These are phyloP conservation scores for Drosophila koepferae DNA, from an alignment of 2,888 invertebrate species.

Conservation along the genomic window DNA sequence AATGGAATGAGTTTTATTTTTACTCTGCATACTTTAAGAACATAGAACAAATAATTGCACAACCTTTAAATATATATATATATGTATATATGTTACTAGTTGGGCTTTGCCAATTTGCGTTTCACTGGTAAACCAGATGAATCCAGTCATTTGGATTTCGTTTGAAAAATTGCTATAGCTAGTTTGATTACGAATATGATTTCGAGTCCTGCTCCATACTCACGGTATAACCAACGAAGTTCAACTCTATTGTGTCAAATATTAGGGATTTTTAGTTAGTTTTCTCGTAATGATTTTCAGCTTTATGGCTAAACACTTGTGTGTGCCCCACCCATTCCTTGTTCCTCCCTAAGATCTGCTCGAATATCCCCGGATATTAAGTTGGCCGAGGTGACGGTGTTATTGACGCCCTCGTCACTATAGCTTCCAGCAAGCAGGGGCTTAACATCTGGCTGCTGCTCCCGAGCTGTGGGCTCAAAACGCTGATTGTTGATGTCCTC, in stretches of 20 bases:
- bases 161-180: slow-evolving; percentile 12
- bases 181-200: slow-evolving; percentile 10
- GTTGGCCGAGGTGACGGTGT: slow-evolving; percentile 84
- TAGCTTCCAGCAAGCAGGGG: slow-evolving; percentile 63
- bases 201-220: slow-evolving; percentile 45
- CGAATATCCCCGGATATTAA: slow-evolving; percentile 51
- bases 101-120: neutral
- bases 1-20: slow-evolving; percentile 29
- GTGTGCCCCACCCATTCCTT: slow-evolving; percentile 1
- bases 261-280: neutral
- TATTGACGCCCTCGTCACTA: slow-evolving; percentile 83
- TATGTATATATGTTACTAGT: no score
- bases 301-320: slow-evolving; percentile 1
- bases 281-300: neutral
- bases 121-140: slow-evolving; percentile 10
- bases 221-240: neutral
- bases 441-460: slow-evolving; percentile 68
- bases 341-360: neutral
- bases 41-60: no score
- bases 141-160: slow-evolving; percentile 17
- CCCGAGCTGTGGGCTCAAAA: slow-evolving; percentile 84
- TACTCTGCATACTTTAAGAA: no score
- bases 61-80: no score
- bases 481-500: slow-evolving; percentile 94
- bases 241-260: neutral